phyloP scores from a whole-genome alignment of 2,797 vertebrate genomes.

The Crocidura indochinensis region DNA sequence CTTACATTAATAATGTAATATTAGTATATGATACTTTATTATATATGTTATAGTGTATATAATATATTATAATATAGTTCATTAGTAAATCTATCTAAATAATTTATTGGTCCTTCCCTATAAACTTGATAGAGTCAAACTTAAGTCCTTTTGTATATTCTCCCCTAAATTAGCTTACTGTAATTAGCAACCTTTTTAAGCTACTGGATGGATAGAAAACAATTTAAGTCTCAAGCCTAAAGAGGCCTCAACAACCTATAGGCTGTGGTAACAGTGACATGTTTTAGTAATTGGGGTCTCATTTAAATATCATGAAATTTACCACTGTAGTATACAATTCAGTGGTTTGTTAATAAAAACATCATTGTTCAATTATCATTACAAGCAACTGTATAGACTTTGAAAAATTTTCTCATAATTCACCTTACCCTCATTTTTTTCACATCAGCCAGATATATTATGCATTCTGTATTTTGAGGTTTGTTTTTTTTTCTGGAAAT shows the following conservation, averaged over 20 bases:
- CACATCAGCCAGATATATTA: background rate
- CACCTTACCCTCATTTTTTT: background rate
- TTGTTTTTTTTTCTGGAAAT: constrained; percentile 13
- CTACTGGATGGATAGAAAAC: background rate
- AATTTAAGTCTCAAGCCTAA: too few species aligned
- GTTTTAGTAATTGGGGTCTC: too few species aligned
- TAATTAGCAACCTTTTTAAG: background rate
- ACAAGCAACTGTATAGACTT: background rate
- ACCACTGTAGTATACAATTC: background rate
- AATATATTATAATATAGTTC: background rate
- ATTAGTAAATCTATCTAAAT: background rate
- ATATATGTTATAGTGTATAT: too few species aligned
- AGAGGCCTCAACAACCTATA: background rate
- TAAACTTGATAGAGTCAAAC: background rate
- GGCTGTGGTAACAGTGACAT: too few species aligned
- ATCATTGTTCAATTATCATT: background rate
- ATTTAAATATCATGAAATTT: background rate
- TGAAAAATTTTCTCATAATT: background rate
- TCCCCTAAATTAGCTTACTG: background rate
- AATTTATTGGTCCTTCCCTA: background rate
- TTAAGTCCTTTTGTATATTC: background rate
- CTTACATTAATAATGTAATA: too few species aligned
- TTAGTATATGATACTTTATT: too few species aligned
- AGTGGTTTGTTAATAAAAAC: background rate
- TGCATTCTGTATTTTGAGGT: background rate